Conservation (phyloP, 2,797 vertebrate genomes). For the Trematomus bernacchii region DNA sequence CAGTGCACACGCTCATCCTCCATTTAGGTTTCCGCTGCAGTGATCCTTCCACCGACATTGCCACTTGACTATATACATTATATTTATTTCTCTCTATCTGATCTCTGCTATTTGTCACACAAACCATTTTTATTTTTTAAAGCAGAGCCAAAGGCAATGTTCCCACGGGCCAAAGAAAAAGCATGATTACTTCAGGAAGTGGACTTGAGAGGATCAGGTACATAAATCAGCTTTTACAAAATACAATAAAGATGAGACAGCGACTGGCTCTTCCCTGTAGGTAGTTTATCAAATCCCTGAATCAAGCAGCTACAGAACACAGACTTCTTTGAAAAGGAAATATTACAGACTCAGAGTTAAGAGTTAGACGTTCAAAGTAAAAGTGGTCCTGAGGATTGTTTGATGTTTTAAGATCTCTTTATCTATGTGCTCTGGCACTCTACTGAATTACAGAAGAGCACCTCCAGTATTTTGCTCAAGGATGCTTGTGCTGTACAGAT, state of each 20-base stretch:
- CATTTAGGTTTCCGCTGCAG: background rate
- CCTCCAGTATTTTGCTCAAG: slow-evolving; percentile 25
- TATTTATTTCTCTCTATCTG: slow-evolving; percentile 4
- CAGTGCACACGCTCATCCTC: slow-evolving; percentile 4
- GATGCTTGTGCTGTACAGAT: slow-evolving; percentile 14
- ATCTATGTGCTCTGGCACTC: slow-evolving; percentile 5
- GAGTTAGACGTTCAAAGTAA: background rate
- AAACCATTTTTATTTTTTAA: slow-evolving; percentile 8
- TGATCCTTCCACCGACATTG: slow-evolving; percentile 12
- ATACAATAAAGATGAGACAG: slow-evolving; percentile 38
- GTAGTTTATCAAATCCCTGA: slow-evolving; percentile 2
- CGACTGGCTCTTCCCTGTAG: background rate
- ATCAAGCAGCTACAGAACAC: background rate
- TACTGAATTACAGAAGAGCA: background rate
- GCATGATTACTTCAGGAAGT: slow-evolving; percentile 8
- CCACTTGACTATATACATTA: background rate
- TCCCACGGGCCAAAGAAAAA: slow-evolving; percentile 22
- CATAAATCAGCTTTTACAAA: slow-evolving; percentile 50
- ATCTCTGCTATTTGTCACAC: slow-evolving; percentile 12
- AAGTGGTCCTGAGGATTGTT: slow-evolving; percentile 8
- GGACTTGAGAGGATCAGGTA: slow-evolving; percentile 13
- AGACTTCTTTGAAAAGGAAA: slow-evolving; percentile 1
- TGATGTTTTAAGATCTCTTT: slow-evolving; percentile 14
- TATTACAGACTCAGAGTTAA: background rate
- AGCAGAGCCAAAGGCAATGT: slow-evolving; percentile 23